Evolutionary conservation across 1,140 invertebrate species (phyloP).

Genomic region (Bombus terrestris): DNA sequence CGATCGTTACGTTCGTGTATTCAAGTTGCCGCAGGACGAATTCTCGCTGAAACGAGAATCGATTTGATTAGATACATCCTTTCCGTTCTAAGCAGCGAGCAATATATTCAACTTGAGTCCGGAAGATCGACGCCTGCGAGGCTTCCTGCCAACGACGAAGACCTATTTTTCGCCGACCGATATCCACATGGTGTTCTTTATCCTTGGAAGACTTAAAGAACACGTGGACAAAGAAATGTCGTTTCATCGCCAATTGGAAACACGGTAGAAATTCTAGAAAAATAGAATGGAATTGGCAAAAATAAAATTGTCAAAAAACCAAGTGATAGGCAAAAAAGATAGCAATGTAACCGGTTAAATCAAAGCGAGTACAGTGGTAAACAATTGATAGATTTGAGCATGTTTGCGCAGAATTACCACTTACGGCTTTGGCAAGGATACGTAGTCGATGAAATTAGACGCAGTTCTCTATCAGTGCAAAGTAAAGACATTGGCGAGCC

Average conservation of each 20-base stretch:
- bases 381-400: neutral
- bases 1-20: slow-evolving; percentile 58
- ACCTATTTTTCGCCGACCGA: neutral
- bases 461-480: slow-evolving; percentile 6
- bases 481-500: slow-evolving; percentile 6
- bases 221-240: neutral
- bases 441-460: slow-evolving; percentile 20
- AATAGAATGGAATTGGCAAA: no score
- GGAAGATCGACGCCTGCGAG: neutral
- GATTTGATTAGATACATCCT: slow-evolving; percentile 52
- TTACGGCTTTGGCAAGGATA: slow-evolving; percentile 10
- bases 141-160: neutral
- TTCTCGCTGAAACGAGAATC: slow-evolving; percentile 41
- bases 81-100: no score
- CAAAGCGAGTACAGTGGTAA: neutral
- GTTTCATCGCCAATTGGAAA: no score
- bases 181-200: neutral
- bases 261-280: no score
- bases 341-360: neutral
- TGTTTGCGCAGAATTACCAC: neutral
- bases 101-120: neutral
- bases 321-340: no score
- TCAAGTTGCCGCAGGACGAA: slow-evolving; percentile 47
- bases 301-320: neutral
- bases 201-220: no score